Percentiles rank a stretch among this genome's conserved stretches.
phyloP scores from a whole-genome alignment of 2,888 invertebrate species.

The Colletes collaris region DNA sequence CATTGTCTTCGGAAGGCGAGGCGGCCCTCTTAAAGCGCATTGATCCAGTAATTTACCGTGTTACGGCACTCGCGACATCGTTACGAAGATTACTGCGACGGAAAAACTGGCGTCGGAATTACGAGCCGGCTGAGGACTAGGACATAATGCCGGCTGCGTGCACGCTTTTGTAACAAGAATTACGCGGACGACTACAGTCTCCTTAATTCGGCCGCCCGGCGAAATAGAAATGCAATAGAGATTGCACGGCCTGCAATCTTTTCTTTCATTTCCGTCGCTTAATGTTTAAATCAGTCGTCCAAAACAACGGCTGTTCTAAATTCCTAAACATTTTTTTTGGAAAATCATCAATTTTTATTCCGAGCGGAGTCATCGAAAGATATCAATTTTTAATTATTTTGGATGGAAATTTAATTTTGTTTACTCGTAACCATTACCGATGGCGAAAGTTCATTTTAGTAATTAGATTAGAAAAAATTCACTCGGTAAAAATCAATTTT shows the following conservation, averaged over 20 bases:
- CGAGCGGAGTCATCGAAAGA: too few relatives aligned
- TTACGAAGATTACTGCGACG: slow-evolving; percentile 70
- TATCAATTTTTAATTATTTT: too few relatives aligned
- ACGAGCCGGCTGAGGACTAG: slow-evolving; percentile 62
- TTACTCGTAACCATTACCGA: too few relatives aligned
- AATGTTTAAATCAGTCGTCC: too few relatives aligned
- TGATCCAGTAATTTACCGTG: slow-evolving; percentile 71
- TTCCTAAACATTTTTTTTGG: too few relatives aligned
- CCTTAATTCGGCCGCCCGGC: slow-evolving; percentile 38
- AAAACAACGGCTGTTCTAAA: too few relatives aligned
- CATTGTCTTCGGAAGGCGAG: slow-evolving; percentile 61
- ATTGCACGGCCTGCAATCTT: slow-evolving; percentile 25
- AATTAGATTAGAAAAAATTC: too few relatives aligned
- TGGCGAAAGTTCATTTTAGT: too few relatives aligned
- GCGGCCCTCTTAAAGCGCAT: slow-evolving; percentile 66
- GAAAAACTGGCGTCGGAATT: slow-evolving; percentile 66
- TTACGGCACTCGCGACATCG: slow-evolving; percentile 69
- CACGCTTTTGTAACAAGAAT: slow-evolving; percentile 66
- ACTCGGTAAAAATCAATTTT: too few relatives aligned
- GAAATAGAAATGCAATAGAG: slow-evolving; percentile 56
- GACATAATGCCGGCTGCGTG: slow-evolving; percentile 59
- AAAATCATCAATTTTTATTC: too few relatives aligned
- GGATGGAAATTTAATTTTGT: too few relatives aligned
- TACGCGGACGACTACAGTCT: slow-evolving; percentile 51
- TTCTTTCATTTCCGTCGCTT: not conserved